These are phyloP conservation scores for Stegodyphus mimosarum DNA, from an alignment of 1,140 invertebrate genomes.

Conservation along the genomic window DNA sequence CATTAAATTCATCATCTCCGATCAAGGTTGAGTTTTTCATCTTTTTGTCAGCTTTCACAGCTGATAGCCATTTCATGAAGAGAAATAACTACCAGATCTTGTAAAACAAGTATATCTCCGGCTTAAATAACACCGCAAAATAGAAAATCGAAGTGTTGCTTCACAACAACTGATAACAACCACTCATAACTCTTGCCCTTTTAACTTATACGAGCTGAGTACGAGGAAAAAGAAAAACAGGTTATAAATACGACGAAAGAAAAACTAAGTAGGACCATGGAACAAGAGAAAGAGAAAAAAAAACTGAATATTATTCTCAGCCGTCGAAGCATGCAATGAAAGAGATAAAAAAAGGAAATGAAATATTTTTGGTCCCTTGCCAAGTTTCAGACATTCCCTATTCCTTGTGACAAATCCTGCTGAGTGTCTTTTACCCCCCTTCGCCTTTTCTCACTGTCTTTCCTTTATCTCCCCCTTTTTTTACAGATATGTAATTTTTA, in stretches of 20 bases:
- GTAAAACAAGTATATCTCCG: too few relatives aligned
- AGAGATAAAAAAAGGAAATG: not conserved
- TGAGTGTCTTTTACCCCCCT: not conserved
- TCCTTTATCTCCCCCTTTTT: not conserved
- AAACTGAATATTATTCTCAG: constrained; percentile 32
- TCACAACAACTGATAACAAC: not conserved
- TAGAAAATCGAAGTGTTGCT: too few relatives aligned
- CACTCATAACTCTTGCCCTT: constrained; percentile 1
- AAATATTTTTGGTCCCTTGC: constrained; percentile 29
- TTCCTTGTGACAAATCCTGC: constrained; percentile 22
- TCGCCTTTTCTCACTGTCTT: not conserved
- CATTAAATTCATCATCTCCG: too few relatives aligned
- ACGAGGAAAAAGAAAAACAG: not conserved
- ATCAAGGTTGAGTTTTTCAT: too few relatives aligned
- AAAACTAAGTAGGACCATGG: not conserved
- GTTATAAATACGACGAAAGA: not conserved
- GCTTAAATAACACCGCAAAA: too few relatives aligned
- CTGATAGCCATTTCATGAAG: too few relatives aligned
- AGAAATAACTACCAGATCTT: too few relatives aligned
- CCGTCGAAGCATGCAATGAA: constrained; percentile 10
- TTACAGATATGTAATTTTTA: constrained; percentile 18
- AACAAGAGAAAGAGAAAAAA: too few relatives aligned
- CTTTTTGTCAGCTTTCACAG: too few relatives aligned
- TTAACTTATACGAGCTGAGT: constrained; percentile 22
- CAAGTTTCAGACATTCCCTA: constrained; percentile 33